These are phyloP conservation scores for Dascyllus trimaculatus DNA, from an alignment of 2,113 vertebrate genomes.

Conservation along the genomic window DNA sequence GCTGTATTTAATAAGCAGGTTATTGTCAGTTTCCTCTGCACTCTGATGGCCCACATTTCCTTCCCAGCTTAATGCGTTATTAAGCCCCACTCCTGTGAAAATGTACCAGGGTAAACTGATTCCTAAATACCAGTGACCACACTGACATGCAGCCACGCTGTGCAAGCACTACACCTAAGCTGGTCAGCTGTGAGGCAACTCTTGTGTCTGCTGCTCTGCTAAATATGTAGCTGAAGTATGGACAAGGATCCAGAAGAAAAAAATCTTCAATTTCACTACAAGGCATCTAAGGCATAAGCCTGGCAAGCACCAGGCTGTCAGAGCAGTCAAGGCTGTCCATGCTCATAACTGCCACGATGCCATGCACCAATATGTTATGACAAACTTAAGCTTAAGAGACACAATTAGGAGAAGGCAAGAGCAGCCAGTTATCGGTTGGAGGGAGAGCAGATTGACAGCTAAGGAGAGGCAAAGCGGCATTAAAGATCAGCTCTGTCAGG, in stretches of 20 bases:
- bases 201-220: constrained; percentile 25
- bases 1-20: constrained; percentile 23
- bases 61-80: constrained; percentile 37
- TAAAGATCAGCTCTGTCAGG: constrained; percentile 73
- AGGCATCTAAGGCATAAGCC: constrained; percentile 53
- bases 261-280: constrained; percentile 38
- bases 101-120: constrained; percentile 27
- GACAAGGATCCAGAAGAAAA: constrained; percentile 34
- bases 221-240: constrained; percentile 52
- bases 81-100: constrained; percentile 16
- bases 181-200: constrained; percentile 27
- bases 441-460: constrained; percentile 72
- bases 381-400: constrained; percentile 75
- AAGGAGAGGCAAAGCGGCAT: constrained; percentile 59
- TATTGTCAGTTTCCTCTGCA: constrained; percentile 26
- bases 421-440: constrained; percentile 59
- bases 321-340: constrained; percentile 63
- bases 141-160: constrained; percentile 4
- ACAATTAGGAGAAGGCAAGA: constrained; percentile 69
- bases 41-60: constrained; percentile 18
- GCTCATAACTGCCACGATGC: constrained; percentile 55
- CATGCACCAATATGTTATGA: constrained; percentile 69
- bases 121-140: constrained; percentile 16
- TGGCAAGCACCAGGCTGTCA: constrained; percentile 65
- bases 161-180: constrained; percentile 15